phyloP scores from a whole-genome alignment of 2,888 invertebrate species.

The Tipula confusa region DNA sequence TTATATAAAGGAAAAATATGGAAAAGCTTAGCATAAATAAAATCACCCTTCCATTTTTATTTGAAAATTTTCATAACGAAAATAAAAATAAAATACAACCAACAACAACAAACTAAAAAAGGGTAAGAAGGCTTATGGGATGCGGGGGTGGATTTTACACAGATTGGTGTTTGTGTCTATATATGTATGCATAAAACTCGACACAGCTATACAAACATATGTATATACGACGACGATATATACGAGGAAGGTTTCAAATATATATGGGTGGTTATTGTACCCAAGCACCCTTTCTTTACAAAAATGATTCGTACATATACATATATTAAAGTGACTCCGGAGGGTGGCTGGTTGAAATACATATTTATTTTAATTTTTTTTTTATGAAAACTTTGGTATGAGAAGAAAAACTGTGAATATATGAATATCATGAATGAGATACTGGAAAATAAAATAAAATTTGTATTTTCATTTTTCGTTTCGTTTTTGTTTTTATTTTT shows the following conservation, averaged over 20 bases:
- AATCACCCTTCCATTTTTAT: slow-evolving; percentile 3
- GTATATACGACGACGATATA: background rate
- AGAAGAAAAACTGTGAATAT: background rate
- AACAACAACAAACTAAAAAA: background rate
- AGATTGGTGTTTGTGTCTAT: background rate
- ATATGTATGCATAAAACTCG: background rate
- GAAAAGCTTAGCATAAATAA: slow-evolving; percentile 20
- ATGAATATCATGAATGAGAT: slow-evolving; percentile 25
- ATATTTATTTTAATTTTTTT: slow-evolving; percentile 25
- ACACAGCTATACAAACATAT: background rate
- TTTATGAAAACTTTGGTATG: background rate
- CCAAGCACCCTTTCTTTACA: background rate
- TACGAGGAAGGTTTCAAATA: background rate
- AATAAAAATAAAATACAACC: background rate
- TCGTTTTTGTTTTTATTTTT: too few species aligned
- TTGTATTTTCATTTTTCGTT: background rate
- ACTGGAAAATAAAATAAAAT: background rate
- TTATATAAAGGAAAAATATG: background rate
- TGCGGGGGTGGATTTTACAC: background rate
- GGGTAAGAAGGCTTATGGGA: background rate
- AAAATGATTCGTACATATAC: background rate
- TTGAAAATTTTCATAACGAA: background rate
- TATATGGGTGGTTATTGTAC: background rate
- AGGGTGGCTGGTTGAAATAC: background rate
- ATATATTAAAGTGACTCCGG: background rate